A percentile compares a stretch with the other conserved stretches of the same genome.
Evolutionary conservation across 2,888 invertebrate genomes (phyloP).

Genomic region (Bhutanitis thaidina): DNA sequence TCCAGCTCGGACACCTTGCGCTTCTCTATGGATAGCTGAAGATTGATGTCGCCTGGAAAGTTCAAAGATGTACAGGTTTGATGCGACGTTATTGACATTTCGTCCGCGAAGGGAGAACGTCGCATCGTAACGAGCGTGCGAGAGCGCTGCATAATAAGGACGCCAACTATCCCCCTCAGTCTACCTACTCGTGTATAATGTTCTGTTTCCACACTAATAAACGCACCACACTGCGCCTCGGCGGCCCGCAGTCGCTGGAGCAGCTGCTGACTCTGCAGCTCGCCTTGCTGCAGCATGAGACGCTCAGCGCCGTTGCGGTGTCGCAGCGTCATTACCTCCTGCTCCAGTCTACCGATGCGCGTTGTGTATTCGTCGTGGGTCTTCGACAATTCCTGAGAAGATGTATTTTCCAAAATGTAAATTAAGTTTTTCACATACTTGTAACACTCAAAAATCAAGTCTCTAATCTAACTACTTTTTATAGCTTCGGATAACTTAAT

Average conservation of each 20-base stretch:
- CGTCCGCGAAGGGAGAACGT: too few species aligned
- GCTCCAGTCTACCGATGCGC: slow-evolving; percentile 41
- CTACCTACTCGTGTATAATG: too few species aligned
- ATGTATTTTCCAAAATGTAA: not conserved
- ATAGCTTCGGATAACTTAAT: too few species aligned
- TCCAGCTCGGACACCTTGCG: slow-evolving; percentile 49
- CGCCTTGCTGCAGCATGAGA: slow-evolving; percentile 18
- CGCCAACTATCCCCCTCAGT: too few species aligned
- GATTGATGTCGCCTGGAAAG: slow-evolving; percentile 42
- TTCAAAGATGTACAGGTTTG: not conserved
- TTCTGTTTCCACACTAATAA: too few species aligned
- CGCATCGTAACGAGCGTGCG: too few species aligned
- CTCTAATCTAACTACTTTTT: too few species aligned
- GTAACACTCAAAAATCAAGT: too few species aligned
- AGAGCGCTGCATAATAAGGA: too few species aligned
- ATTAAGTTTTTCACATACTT: too few species aligned
- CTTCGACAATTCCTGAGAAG: slow-evolving; percentile 41
- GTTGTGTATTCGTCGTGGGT: slow-evolving; percentile 39
- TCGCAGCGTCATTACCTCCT: slow-evolving; percentile 32
- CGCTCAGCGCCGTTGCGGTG: slow-evolving; percentile 31
- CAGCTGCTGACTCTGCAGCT: slow-evolving; percentile 22
- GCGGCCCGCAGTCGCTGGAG: slow-evolving; percentile 27
- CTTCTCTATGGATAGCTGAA: slow-evolving; percentile 46
- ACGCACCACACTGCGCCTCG: slow-evolving; percentile 36
- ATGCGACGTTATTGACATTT: too few species aligned